Evolutionary conservation across 2,113 vertebrate species (phyloP).

Genomic region (Odocoileus hemionus): DNA sequence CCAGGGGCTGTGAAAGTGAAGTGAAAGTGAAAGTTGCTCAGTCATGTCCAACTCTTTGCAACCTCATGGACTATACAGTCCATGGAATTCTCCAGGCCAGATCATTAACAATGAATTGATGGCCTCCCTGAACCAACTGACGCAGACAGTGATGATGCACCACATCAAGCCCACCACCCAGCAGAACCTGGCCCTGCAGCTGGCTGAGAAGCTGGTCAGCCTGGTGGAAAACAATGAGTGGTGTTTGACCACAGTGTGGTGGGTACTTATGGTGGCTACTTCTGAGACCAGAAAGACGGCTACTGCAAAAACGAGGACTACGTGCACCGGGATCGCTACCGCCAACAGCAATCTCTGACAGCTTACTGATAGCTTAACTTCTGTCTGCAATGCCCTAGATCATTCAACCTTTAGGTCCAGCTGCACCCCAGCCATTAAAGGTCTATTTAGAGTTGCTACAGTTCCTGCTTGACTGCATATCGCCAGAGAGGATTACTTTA

Average conservation of each 20-base stretch:
- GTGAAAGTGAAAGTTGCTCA: background rate
- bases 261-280: conserved; percentile 90
- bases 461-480: background rate
- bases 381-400: background rate
- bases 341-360: conserved; percentile 82
- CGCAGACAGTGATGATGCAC: conserved; percentile 92
- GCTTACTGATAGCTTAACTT: conserved; percentile 78
- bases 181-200: conserved; percentile 91
- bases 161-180: conserved; percentile 91
- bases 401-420: background rate
- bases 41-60: background rate
- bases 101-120: conserved; percentile 94
- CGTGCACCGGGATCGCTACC: conserved; percentile 86
- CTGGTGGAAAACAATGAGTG: conserved; percentile 94
- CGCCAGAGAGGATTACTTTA: background rate
- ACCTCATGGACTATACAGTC: background rate
- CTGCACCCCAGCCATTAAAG: conserved; percentile 55
- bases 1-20: background rate
- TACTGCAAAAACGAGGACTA: conserved; percentile 87
- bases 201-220: conserved; percentile 91
- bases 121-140: conserved; percentile 93
- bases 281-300: conserved; percentile 88
- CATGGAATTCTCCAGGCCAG: conserved; percentile 45
- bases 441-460: background rate
- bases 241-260: conserved; percentile 89